Evolutionary conservation across 1,140 invertebrate species (phyloP).

Genomic region (Drosophila hydei): DNA sequence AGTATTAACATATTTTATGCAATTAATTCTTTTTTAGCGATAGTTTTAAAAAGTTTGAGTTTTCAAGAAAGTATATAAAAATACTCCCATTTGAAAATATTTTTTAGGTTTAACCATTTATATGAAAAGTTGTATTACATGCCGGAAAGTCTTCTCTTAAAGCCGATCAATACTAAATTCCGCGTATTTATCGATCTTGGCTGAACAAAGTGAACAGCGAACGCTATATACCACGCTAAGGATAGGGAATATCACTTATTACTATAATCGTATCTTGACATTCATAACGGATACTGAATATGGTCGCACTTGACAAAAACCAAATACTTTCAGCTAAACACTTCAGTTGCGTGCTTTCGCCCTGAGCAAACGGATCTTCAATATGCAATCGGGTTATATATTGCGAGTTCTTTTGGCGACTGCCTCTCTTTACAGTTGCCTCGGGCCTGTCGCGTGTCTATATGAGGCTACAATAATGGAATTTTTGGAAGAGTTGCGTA

Average conservation of each 20-base stretch:
- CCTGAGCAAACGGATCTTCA: constrained; percentile 25
- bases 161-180: too few relatives aligned
- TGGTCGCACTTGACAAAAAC: constrained; percentile 55
- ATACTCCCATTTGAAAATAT: too few relatives aligned
- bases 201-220: not conserved
- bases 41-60: too few relatives aligned
- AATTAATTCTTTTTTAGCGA: too few relatives aligned
- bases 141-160: too few relatives aligned
- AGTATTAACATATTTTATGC: too few relatives aligned
- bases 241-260: constrained; percentile 15
- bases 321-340: not conserved
- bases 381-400: constrained; percentile 27
- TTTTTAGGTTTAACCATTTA: too few relatives aligned
- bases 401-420: constrained; percentile 33
- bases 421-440: constrained; percentile 33
- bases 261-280: constrained; percentile 55
- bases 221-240: not conserved
- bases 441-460: constrained; percentile 42
- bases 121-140: too few relatives aligned
- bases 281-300: constrained; percentile 33
- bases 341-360: constrained; percentile 38
- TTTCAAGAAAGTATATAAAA: too few relatives aligned
- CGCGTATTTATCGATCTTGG: not conserved
- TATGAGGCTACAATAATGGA: constrained; percentile 48
- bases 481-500: constrained; percentile 60